phyloP scores from a whole-genome alignment of 2,888 invertebrate genomes.

The Andrena flavipes region DNA sequence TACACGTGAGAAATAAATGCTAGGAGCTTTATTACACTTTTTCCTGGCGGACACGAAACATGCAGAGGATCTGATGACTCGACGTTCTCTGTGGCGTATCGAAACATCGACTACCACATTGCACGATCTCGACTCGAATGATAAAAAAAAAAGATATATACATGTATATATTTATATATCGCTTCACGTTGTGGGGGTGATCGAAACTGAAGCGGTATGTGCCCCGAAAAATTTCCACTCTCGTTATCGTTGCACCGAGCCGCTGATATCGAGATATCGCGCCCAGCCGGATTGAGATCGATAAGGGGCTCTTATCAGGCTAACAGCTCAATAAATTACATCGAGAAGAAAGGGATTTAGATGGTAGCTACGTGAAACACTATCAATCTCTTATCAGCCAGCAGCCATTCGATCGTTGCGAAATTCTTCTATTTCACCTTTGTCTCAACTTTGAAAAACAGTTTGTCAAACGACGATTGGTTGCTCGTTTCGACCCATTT shows the following conservation, averaged over 20 bases:
- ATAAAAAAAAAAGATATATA: background rate
- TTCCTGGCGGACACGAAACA: background rate
- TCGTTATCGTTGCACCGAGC: slow-evolving; percentile 52
- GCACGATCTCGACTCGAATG: background rate
- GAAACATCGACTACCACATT: background rate
- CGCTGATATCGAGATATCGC: slow-evolving; percentile 17
- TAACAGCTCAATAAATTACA: slow-evolving; percentile 54
- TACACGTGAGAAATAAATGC: background rate
- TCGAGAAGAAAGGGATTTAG: slow-evolving; percentile 48
- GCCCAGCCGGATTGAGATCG: slow-evolving; percentile 47
- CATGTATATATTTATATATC: too few relatives aligned
- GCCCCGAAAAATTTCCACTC: slow-evolving; percentile 58
- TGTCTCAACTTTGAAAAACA: background rate
- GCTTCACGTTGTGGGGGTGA: too few relatives aligned
- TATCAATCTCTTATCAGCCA: slow-evolving; percentile 44
- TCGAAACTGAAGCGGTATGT: background rate
- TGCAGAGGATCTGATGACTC: slow-evolving; percentile 3
- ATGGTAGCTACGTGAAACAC: slow-evolving; percentile 26
- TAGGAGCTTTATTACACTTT: background rate
- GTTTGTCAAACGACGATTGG: too few relatives aligned
- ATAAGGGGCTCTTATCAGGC: slow-evolving; percentile 61
- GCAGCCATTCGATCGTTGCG: background rate
- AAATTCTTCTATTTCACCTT: background rate
- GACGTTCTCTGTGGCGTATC: slow-evolving; percentile 11
- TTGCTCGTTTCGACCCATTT: too few relatives aligned